Evolutionary conservation across 2,888 invertebrate genomes (phyloP), one percentile per base, ranked within the genome.

Genomic region (Drosophila macrospina): DNA sequence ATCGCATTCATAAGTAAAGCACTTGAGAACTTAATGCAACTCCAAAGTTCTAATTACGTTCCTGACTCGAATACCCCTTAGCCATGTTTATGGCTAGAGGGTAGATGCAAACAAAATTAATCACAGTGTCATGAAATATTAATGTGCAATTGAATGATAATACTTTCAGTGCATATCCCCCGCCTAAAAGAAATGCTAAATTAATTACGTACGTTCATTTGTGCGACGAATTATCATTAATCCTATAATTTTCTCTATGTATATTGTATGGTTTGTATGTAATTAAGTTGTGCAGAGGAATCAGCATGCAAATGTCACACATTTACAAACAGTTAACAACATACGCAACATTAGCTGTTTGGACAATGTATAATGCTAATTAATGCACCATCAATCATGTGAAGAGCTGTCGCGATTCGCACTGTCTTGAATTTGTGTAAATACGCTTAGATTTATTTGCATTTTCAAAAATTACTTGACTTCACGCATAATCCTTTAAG

Each of bases 311-410:
- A 30, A 39, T 41, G 48, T 42, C 41, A 52, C 37, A 15, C 3
- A 20, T n/a, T 56, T 47, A 20, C n/a, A 30, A 34, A 47, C 34
- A 44, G 50, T 45, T 51, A 20, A 13, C 42, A 6, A 34, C 44
- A 52, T 60, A 28, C 2, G 16, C 5, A 50, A 32, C 48, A 61
- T n/a, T 20, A 13, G 13, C 16, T 37, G 34, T 39, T 67, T 51
- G 50, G 37, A 24, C 32, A n/a, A 16, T 41, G 62, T 30, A 39
- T 57, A 47, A 16, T 28, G 16, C 63, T 80, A 83, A 86, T 81
- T 80, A 71, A 65, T 42, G 39, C 5, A 39, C 36, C 68, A 86
- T 84, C 75, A 69, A 80, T 83, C 80, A 78, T 52, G 10, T 39
- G n/a, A 32, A 52, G 67, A 60, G 41, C 34, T 39, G 30, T 36